Evolutionary conservation across 2,888 invertebrate species (phyloP), one percentile per base, ranked within the genome.

Genomic region (Allolobophora icterica): DNA sequence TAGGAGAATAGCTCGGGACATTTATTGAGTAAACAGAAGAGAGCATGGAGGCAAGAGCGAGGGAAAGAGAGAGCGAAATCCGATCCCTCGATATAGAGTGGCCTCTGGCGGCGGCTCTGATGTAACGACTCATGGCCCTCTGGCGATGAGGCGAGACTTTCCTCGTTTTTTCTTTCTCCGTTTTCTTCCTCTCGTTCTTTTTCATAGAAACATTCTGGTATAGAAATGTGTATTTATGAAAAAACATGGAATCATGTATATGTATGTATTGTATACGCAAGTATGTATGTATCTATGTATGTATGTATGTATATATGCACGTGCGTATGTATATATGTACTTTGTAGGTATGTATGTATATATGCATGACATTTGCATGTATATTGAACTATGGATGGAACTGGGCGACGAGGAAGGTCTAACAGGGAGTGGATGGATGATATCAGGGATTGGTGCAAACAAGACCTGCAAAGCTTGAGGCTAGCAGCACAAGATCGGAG

Each of bases 81-180:
- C n/a, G 71, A 71, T 71, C 71, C 71, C n/a, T n/a, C 13, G 71
- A 71, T 52, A 71, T n/a, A 71, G 71, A 71, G 71, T 30, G n/a
- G 71, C 30, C n/a, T n/a, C 13, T 71, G 71, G 52, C 52, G 71
- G 71, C n/a, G 71, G 71, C 71, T 71, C 71, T 71, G 71, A 71
- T 71, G 71, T 71, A 71, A 71, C 71, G 71, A 71, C 71, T 71
- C 8, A 71, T n/a, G n/a, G 71, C 71, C 71, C 71, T n/a, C 71
- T 71, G 71, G 71, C 30, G 71, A n/a, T n/a, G 71, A 71, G 11
- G 11, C 71, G 11, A n/a, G 71, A 11, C 52, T 84, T 40, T 52
- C 52, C 30, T 91, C 83, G 19, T 89, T 87, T 90, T 30, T 34
- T 58, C 38, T 89, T 13, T 52, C 30, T 52, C 84, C 90, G 58